phyloP scores from a whole-genome alignment of 2,888 invertebrate genomes.

The Leptinotarsa peninsularis region DNA sequence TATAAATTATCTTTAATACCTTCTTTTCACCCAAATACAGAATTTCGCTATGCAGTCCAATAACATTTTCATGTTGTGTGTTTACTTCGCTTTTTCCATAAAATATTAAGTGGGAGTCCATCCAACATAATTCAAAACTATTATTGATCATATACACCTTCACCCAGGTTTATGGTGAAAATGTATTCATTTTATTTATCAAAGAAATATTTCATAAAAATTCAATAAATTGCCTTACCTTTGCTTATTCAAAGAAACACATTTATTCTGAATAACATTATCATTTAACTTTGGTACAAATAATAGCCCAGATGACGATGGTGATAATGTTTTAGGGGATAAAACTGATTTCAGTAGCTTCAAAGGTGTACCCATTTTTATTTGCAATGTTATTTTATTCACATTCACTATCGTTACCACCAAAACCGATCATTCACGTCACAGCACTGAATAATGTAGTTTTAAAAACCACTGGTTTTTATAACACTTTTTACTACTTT shows the following conservation, averaged over 20 bases:
- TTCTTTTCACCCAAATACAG: no score
- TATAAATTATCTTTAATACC: no score
- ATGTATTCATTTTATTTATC: no score
- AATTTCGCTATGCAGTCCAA: no score
- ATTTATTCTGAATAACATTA: constrained; percentile 17
- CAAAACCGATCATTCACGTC: background rate
- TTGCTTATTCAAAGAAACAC: background rate
- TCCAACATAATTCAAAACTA: no score
- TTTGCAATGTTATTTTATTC: background rate
- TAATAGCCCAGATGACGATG: constrained; percentile 34
- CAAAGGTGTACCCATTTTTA: constrained; percentile 43
- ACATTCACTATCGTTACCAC: background rate
- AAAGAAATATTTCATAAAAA: background rate
- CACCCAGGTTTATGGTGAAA: no score
- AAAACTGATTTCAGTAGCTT: constrained; percentile 43
- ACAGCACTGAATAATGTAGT: background rate
- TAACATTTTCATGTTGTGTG: no score
- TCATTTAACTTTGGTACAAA: constrained; percentile 30
- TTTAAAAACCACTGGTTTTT: no score
- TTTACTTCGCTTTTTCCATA: no score
- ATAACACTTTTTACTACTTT: background rate
- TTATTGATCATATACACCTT: no score
- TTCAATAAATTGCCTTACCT: constrained; percentile 4
- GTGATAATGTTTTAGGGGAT: constrained; percentile 40
- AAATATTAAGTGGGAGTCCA: background rate